These are phyloP conservation scores for Sturnira hondurensis DNA, from an alignment of 2,113 vertebrate species.

Conservation along the genomic window DNA sequence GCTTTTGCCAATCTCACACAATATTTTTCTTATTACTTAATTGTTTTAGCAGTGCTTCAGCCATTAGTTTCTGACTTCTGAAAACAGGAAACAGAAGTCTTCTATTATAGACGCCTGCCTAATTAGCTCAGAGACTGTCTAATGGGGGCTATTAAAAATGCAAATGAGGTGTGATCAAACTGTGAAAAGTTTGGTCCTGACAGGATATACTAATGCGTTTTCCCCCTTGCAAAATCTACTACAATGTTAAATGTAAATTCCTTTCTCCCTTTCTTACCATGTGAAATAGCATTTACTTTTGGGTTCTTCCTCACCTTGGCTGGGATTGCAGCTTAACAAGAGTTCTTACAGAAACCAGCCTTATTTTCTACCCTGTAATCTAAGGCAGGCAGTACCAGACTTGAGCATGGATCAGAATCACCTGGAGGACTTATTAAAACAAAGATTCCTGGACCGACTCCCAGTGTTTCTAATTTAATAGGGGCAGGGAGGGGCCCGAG, in stretches of 20 bases:
- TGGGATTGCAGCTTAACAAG: background rate
- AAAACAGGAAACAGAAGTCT: slow-evolving; percentile 83
- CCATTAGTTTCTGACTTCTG: slow-evolving; percentile 83
- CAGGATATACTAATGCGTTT: slow-evolving; percentile 77
- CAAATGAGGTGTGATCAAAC: slow-evolving; percentile 85
- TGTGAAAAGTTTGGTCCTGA: slow-evolving; percentile 83
- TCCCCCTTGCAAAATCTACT: slow-evolving; percentile 50
- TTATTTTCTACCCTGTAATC: background rate
- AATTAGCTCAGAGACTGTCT: slow-evolving; percentile 85
- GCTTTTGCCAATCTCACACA: slow-evolving; percentile 77
- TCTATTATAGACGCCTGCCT: slow-evolving; percentile 83
- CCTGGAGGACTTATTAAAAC: background rate
- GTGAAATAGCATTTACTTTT: background rate
- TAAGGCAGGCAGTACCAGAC: background rate
- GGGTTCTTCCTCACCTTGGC: background rate
- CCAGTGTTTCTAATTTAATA: background rate
- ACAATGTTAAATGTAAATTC: slow-evolving; percentile 46
- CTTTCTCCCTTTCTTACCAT: background rate
- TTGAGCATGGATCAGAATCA: background rate
- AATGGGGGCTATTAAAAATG: slow-evolving; percentile 85
- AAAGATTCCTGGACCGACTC: background rate
- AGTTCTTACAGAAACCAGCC: background rate
- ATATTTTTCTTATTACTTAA: slow-evolving; percentile 86
- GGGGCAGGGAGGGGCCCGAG: background rate
- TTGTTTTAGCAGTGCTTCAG: slow-evolving; percentile 81